Evolutionary conservation across 2,888 invertebrate genomes (phyloP).

Genomic region (Charanyca ferruginea): DNA sequence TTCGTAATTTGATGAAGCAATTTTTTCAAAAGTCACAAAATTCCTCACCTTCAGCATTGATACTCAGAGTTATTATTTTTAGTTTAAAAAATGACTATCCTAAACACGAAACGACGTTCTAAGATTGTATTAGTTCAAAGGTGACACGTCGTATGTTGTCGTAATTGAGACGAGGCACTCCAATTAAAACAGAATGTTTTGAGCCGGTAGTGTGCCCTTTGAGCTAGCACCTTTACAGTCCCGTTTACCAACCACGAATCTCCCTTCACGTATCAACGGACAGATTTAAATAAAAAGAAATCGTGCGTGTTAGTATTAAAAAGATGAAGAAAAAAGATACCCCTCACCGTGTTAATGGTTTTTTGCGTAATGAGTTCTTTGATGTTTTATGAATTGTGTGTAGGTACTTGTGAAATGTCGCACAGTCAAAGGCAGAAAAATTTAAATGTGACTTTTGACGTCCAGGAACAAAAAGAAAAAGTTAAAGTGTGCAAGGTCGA

Average conservation of each 20-base stretch:
- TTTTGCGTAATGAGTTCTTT: conserved; percentile 54
- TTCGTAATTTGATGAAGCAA: not conserved
- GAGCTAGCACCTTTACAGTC: conserved; percentile 74
- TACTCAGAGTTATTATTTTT: not conserved
- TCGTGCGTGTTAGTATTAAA: conserved; percentile 73
- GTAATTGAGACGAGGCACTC: conserved; percentile 84
- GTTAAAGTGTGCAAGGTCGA: not conserved
- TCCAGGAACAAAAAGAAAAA: not conserved
- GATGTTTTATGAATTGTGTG: conserved; percentile 42
- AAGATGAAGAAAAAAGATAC: conserved; percentile 64
- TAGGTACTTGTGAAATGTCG: conserved; percentile 8
- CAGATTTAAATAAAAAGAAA: conserved; percentile 67
- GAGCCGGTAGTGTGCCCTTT: conserved; percentile 76
- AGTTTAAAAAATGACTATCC: conserved; percentile 14
- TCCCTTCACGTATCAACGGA: conserved; percentile 66
- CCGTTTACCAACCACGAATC: conserved; percentile 72
- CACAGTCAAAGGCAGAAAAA: conserved; percentile 38
- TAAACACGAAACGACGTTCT: conserved; percentile 66
- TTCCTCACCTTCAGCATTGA: not conserved
- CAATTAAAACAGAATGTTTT: conserved; percentile 88
- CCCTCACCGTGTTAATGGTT: conserved; percentile 63
- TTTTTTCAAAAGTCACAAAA: not conserved
- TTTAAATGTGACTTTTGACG: not conserved
- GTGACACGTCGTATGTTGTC: conserved; percentile 81
- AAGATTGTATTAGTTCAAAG: conserved; percentile 87